Conservation (phyloP, 2,797 vertebrate species). For the Brachyrhaphis roseni region DNA sequence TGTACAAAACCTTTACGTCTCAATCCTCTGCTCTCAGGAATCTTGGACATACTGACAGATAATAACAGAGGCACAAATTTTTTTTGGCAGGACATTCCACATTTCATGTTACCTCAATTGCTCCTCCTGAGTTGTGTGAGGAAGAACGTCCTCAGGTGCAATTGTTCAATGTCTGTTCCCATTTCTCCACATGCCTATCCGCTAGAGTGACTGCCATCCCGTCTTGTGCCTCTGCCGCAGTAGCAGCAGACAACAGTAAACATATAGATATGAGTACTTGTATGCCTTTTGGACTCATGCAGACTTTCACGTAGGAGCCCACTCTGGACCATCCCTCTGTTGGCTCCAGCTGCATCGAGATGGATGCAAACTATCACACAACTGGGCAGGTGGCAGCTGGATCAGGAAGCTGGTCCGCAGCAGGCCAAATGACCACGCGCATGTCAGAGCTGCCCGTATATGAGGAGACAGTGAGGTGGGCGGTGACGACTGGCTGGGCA, state of each 20-base stretch:
- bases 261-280: constrained; percentile 35
- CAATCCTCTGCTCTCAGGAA: not conserved
- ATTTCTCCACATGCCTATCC: constrained; percentile 67
- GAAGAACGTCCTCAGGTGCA: constrained; percentile 66
- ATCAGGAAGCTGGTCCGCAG: constrained; percentile 62
- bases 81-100: constrained; percentile 13
- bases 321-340: constrained; percentile 34
- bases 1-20: not conserved
- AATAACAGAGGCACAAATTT: not conserved
- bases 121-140: constrained; percentile 58
- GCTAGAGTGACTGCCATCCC: constrained; percentile 54
- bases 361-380: constrained; percentile 62
- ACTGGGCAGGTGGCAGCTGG: constrained; percentile 75
- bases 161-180: constrained; percentile 64
- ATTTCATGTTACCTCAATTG: constrained; percentile 46
- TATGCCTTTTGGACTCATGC: constrained; percentile 22
- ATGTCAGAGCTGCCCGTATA: constrained; percentile 50
- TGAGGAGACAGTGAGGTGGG: constrained; percentile 56
- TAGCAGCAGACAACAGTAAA: constrained; percentile 2
- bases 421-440: constrained; percentile 54
- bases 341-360: constrained; percentile 56
- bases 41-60: not conserved
- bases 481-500: constrained; percentile 44
- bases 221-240: constrained; percentile 23
- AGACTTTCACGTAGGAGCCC: constrained; percentile 22